Percentiles rank a stretch among this genome's conserved stretches.
Evolutionary conservation across 2,888 invertebrate genomes (phyloP).

Genomic region (Coelinius sp.): DNA sequence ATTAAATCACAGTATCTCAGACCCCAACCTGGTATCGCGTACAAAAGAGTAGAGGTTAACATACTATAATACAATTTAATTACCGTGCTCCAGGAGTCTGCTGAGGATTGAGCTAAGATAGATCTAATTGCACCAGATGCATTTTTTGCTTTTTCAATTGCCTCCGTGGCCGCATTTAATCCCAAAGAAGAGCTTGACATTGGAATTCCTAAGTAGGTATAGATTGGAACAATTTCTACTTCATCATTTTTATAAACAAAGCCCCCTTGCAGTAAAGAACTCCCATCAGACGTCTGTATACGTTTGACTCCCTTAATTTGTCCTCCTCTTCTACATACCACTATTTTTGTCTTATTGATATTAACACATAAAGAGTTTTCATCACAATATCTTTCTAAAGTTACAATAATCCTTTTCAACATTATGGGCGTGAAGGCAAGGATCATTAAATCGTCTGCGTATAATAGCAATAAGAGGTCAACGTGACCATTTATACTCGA

Average conservation of each 20-base stretch:
- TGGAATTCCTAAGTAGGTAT: background rate
- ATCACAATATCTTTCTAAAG: slow-evolving; percentile 15
- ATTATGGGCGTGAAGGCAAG: background rate
- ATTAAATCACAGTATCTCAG: background rate
- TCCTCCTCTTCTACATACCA: slow-evolving; percentile 11
- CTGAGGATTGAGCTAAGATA: background rate
- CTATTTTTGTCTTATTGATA: slow-evolving; percentile 25
- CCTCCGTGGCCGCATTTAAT: background rate
- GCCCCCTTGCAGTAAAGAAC: no score
- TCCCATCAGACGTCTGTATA: no score
- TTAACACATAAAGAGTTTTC: slow-evolving; percentile 16
- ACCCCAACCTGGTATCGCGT: background rate
- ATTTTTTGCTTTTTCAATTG: background rate
- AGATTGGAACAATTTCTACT: background rate
- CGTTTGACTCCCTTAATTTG: background rate
- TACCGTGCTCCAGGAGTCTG: background rate
- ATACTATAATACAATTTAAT: background rate
- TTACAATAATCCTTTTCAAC: background rate
- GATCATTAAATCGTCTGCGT: background rate
- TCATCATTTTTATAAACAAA: background rate
- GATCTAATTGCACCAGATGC: background rate
- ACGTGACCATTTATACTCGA: background rate
- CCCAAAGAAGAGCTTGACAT: background rate
- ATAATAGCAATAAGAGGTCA: background rate
- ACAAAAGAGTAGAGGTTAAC: background rate